Base-by-base conservation (phyloP, 2,113 vertebrate species). In the Ophthalmolycus amberensis region DNA sequence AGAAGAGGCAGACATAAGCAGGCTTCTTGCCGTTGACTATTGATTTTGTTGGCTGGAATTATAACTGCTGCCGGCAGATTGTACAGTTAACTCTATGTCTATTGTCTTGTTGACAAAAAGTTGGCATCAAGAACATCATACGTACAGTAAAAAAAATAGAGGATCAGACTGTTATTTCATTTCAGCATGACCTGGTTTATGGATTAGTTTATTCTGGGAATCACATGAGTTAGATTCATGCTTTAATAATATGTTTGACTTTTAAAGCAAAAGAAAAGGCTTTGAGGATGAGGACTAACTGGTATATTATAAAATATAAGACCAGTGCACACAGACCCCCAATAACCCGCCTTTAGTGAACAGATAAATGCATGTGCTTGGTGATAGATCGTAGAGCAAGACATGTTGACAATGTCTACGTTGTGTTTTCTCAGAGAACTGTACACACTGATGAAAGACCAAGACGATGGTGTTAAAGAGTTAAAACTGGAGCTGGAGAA, bases 401-500 rank as follows among this genome's bases (percentile, higher is more conserved):
- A 80, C 42, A 20, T 32, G 14, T 29, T 66, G 18, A 90, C 71
- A 66, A 0, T 73, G 59, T 52, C 3, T 63, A 65, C 29, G 29
- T 76, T 81, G 79, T 88, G 59, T 91, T 71, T 85, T 64, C 50
- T n/a, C 90, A 99, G 98, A 71, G 92, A 95, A 77, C 90, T 99
- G 83, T 98, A 97, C 85, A 59, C 93, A 37, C 90, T 95, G 48
- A 98, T 99, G 97, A 99, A 95, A 91, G 97, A 99, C 84, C 93
- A 92, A 52, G 96, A 98, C 15, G 95, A 93, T 8, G 98, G 98
- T 74, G 87, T 99, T 73, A 97, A 95, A 90, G 97, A 99, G 77
- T 70, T 97, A 83, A 99, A 96, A 69, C 85, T 99, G 71, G 97
- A 99, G 93, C 98, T 97, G 91, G 96, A 97, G 15, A 98, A 96